Evolutionary conservation across 1,140 invertebrate genomes (phyloP).

Genomic region (Solenopsis fugax): DNA sequence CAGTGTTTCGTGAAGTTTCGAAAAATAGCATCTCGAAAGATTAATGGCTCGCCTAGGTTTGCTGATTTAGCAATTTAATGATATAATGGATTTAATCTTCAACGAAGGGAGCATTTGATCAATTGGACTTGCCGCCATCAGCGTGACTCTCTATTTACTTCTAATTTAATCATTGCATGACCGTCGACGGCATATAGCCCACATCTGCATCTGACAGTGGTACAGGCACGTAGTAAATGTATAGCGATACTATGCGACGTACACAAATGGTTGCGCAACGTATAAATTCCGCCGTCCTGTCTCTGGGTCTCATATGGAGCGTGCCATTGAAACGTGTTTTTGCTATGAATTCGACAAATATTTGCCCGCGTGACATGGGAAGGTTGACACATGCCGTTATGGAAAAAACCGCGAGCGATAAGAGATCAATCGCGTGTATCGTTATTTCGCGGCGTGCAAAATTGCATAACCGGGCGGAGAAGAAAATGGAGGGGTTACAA

Average conservation of each 20-base stretch:
- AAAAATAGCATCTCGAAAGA: not conserved
- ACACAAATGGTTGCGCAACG: constrained; percentile 31
- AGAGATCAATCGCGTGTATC: constrained; percentile 60
- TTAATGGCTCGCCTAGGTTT: not conserved
- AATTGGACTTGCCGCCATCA: not conserved
- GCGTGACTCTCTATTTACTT: constrained; percentile 41
- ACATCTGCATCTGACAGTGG: constrained; percentile 52
- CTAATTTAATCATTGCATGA: constrained; percentile 64
- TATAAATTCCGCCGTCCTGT: constrained; percentile 59
- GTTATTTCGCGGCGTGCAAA: constrained; percentile 63
- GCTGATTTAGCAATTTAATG: constrained; percentile 1
- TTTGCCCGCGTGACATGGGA: constrained; percentile 70
- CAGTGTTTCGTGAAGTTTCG: not conserved
- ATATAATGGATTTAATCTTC: not conserved
- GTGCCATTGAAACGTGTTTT: constrained; percentile 68
- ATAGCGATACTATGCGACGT: constrained; percentile 49
- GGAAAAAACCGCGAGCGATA: constrained; percentile 59
- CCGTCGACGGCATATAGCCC: constrained; percentile 35
- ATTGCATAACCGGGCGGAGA: constrained; percentile 32
- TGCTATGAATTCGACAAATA: constrained; percentile 70
- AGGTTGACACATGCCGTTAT: constrained; percentile 53
- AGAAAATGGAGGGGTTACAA: constrained; percentile 16
- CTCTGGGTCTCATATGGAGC: constrained; percentile 28
- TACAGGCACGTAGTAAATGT: constrained; percentile 49
- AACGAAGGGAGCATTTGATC: not conserved